phyloP scores from a whole-genome alignment of 2,113 vertebrate species.

The Odontesthes bonariensis region DNA sequence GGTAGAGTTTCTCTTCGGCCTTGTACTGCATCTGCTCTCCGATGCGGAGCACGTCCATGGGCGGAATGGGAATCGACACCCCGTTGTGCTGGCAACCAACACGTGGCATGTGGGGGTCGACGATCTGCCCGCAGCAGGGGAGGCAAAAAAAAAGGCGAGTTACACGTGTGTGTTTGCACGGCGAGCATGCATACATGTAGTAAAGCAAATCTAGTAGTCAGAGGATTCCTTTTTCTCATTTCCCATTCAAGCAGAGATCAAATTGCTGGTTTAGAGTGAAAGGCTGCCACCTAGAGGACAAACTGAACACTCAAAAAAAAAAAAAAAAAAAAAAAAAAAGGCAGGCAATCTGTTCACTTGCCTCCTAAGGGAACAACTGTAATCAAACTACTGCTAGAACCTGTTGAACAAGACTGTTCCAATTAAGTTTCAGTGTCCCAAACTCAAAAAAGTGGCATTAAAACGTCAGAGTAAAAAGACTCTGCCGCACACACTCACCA shows the following conservation, averaged over 20 bases:
- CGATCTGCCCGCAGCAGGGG: conserved; percentile 83
- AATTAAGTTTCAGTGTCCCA: conserved; percentile 26
- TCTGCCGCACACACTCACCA: conserved; percentile 87
- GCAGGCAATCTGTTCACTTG: neutral
- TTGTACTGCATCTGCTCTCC: conserved; percentile 99
- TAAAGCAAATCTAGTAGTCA: neutral
- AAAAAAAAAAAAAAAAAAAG: too few species aligned
- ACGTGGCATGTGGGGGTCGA: conserved; percentile 97
- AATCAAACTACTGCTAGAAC: neutral
- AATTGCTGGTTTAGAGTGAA: conserved; percentile 31
- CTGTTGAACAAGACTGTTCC: conserved; percentile 3
- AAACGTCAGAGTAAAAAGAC: conserved; percentile 13
- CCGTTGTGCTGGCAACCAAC: conserved; percentile 97
- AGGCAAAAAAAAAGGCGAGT: neutral
- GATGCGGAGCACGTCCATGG: conserved; percentile 93
- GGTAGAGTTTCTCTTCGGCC: conserved; percentile 93
- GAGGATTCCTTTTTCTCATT: conserved; percentile 10
- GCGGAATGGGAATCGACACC: conserved; percentile 95
- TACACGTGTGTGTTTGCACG: conserved; percentile 5
- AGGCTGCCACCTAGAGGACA: conserved; percentile 68
- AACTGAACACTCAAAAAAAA: neutral
- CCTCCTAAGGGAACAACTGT: neutral
- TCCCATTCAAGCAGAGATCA: conserved; percentile 47
- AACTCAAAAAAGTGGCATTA: conserved; percentile 13
- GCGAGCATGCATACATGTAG: neutral